Evolutionary conservation across 2,797 vertebrate genomes (phyloP).

Genomic region (Melopsittacus undulatus): DNA sequence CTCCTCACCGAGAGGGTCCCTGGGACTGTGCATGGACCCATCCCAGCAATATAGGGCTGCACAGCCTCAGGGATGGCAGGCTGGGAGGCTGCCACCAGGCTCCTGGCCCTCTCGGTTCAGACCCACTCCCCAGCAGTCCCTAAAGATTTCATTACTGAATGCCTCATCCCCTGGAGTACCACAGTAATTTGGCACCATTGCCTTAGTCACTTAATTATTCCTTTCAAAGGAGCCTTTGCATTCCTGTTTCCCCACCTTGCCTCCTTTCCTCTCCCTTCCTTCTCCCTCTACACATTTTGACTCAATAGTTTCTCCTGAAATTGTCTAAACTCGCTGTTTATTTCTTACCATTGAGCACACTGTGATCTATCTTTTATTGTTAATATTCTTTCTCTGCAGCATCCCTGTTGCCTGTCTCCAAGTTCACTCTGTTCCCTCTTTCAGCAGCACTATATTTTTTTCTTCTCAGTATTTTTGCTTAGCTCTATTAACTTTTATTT

Average conservation of each 20-base stretch:
- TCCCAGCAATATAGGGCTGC: background rate
- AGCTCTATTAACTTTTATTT: slow-evolving; percentile 74
- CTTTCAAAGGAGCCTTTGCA: slow-evolving; percentile 38
- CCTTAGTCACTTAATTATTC: slow-evolving; percentile 61
- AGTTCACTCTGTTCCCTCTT: slow-evolving; percentile 55
- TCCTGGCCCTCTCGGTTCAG: background rate
- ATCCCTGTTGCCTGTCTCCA: slow-evolving; percentile 25
- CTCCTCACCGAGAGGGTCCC: rapidly evolving
- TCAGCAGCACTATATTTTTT: slow-evolving; percentile 55
- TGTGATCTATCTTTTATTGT: slow-evolving; percentile 68
- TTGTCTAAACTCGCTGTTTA: slow-evolving; percentile 69
- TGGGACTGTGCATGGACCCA: rapidly evolving
- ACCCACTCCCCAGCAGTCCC: background rate
- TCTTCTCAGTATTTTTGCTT: slow-evolving; percentile 65
- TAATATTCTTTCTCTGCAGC: slow-evolving; percentile 51
- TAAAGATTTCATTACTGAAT: background rate
- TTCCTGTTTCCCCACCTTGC: slow-evolving; percentile 6
- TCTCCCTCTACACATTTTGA: slow-evolving; percentile 37
- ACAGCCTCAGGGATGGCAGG: rapidly evolving
- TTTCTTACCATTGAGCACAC: slow-evolving; percentile 51
- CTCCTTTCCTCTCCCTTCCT: slow-evolving; percentile 15
- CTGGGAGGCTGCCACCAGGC: background rate
- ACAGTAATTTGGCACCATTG: slow-evolving; percentile 27
- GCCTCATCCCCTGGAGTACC: background rate
- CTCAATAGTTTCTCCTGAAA: slow-evolving; percentile 59